phyloP scores from a whole-genome alignment of 1,140 invertebrate species.

The Nasonia giraulti region DNA sequence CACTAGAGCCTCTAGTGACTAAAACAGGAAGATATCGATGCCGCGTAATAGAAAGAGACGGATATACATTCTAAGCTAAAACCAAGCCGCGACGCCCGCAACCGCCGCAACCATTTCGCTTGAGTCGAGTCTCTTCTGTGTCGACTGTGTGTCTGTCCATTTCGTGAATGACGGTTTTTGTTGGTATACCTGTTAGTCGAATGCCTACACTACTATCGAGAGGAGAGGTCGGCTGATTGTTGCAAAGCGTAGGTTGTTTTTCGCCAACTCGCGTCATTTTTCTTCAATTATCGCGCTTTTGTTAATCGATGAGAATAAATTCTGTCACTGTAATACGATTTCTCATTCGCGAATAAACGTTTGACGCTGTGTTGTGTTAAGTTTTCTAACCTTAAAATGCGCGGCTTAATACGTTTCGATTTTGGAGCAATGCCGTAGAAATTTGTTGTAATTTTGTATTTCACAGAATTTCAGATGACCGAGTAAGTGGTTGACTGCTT shows the following conservation, averaged over 20 bases:
- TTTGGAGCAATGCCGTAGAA: not conserved
- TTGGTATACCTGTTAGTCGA: slow-evolving; percentile 27
- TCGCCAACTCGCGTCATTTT: not conserved
- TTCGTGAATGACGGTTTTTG: slow-evolving; percentile 3
- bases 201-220: not conserved
- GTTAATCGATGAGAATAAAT: not conserved
- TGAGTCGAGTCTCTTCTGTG: too few species aligned
- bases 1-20: too few species aligned
- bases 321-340: not conserved
- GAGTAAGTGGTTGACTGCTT: not conserved
- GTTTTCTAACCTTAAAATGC: slow-evolving; percentile 22
- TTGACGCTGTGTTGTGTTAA: not conserved
- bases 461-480: slow-evolving; percentile 35
- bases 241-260: slow-evolving; percentile 23
- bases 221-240: slow-evolving; percentile 28
- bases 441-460: not conserved
- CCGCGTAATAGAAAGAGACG: not conserved
- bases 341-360: not conserved
- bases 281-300: not conserved
- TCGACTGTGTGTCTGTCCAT: not conserved
- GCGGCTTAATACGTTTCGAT: not conserved
- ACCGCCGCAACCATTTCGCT: not conserved
- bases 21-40: too few species aligned
- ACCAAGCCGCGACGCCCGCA: not conserved
- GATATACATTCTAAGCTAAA: slow-evolving; percentile 4